A percentile compares a stretch with the other conserved stretches of the same genome.
Conservation (phyloP, 2,113 vertebrate species). For the Coptodon bakossiorum region DNA sequence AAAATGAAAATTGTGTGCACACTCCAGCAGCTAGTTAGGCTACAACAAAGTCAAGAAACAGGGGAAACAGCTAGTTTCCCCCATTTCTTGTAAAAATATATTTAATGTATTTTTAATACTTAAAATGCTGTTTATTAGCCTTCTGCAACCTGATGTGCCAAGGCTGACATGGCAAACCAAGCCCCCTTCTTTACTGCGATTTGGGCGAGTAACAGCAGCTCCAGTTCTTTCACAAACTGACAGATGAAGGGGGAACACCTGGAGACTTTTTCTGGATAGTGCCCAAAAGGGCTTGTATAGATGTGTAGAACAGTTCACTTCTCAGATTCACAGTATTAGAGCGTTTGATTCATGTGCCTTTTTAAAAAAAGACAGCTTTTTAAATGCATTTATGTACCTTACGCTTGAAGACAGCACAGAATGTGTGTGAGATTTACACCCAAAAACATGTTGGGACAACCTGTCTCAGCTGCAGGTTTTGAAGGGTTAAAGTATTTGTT, state of each 20-base stretch:
- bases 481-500: fast-evolving
- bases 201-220: not conserved
- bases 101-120: not conserved
- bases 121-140: not conserved
- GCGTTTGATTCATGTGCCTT: not conserved
- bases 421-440: not conserved
- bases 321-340: not conserved
- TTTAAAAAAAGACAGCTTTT: not conserved
- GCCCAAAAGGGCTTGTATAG: not conserved
- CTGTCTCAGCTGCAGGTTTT: not conserved
- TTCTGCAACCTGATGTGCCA: not conserved
- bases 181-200: not conserved
- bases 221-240: not conserved
- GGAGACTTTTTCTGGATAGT: not conserved
- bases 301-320: not conserved
- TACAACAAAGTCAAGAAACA: not conserved
- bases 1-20: not conserved
- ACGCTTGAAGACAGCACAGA: not conserved
- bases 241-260: not conserved
- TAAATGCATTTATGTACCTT: not conserved
- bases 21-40: not conserved
- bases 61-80: not conserved
- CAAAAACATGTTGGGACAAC: not conserved
- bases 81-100: not conserved
- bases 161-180: not conserved